Evolutionary conservation across 1,140 invertebrate species (phyloP), one percentile per base, ranked within the genome.

Genomic region (Heliothis virescens): DNA sequence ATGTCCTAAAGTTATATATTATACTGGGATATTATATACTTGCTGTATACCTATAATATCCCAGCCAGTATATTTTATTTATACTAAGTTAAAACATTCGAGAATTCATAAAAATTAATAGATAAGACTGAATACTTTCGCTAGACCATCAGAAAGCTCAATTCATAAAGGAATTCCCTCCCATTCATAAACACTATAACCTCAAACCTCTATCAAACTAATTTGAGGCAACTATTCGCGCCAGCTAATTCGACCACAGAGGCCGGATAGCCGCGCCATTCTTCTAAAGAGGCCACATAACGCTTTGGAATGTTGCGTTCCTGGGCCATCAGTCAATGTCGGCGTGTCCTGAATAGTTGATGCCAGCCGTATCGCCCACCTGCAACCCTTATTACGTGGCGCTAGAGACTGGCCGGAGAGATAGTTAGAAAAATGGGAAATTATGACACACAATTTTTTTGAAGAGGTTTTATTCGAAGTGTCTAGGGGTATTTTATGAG

Each of bases 311-410:
- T 29, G 63, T 55, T 71, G 18, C n/a, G 10, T 15, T n/a, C 0
- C 48, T 10, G 13, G 13, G 48, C 67, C 50, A 71, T 71, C 67
- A 71, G 18, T 71, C 67, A 71, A 34, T 71, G 67, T 71, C 47
- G n/a, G 16, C 67, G 21, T 55, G 50, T 12, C 29, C 50, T 71
- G 67, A 53, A 71, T 71, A 71, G 48, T 55, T 52, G 26, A 71
- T 71, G 21, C 3, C 13, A 10, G 41, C 16, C 63, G 11, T 69
- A 69, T 71, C 26, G n/a, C 48, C 21, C 67, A 55, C 48, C 67
- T 71, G 52, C 47, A 69, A 69, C 48, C 16, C 21, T 50, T 15
- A 50, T 53, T n/a, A 69, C 21, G 48, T 69, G 65, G 16, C 18
- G 29, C 34, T 9, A 57, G 55, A 57, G 55, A 57, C 16, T 13